Evolutionary conservation across 2,113 vertebrate species (phyloP).

Genomic region (Psittacus erithacus): DNA sequence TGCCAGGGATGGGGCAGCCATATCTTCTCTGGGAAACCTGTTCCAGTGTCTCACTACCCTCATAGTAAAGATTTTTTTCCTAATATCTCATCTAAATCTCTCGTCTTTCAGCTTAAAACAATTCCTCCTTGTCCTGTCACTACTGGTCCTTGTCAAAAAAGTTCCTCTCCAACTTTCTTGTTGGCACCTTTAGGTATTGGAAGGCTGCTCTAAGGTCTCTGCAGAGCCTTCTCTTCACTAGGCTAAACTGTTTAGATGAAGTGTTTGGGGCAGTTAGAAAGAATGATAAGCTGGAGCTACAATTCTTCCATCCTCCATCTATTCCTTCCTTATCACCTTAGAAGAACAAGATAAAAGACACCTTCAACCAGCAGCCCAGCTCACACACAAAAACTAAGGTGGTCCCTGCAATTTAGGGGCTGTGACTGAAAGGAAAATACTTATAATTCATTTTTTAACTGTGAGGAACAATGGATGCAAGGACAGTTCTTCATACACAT

Average conservation of each 20-base stretch:
- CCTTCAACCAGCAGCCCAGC: neutral
- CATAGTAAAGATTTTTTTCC: neutral
- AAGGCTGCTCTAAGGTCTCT: neutral
- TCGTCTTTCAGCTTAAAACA: neutral
- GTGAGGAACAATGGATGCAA: accelerated
- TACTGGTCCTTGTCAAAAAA: neutral
- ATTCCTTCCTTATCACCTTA: neutral
- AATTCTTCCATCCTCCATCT: neutral
- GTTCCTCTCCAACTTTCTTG: neutral
- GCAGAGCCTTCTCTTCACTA: neutral
- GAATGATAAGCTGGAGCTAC: neutral
- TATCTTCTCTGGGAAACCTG: neutral
- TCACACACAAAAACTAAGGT: neutral
- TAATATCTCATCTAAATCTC: neutral
- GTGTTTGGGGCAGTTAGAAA: neutral
- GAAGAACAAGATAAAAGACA: neutral
- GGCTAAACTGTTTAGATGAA: neutral
- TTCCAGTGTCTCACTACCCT: neutral
- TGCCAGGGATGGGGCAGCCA: neutral
- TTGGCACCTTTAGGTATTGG: neutral
- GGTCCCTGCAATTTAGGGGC: accelerated
- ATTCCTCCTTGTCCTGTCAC: neutral
- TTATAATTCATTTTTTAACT: neutral
- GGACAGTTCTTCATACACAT: neutral
- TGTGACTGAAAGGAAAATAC: neutral